Evolutionary conservation across 2,797 vertebrate species (phyloP).

Genomic region (Myotis daubentonii): DNA sequence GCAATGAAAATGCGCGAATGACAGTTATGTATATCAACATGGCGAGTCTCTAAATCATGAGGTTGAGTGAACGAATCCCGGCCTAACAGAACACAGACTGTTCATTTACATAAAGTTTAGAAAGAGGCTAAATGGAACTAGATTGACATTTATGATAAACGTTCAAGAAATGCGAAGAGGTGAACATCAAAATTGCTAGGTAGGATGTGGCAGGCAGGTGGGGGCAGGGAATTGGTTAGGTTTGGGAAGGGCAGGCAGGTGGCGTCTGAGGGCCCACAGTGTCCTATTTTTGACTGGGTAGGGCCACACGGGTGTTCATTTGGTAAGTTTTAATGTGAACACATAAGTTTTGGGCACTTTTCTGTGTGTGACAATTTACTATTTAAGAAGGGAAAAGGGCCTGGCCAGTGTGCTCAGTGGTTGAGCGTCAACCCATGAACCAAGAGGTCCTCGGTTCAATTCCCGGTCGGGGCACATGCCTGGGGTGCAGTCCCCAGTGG

Average conservation of each 20-base stretch:
- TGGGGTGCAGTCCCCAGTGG: too few relatives aligned
- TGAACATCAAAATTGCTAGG: not conserved
- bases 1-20: not conserved
- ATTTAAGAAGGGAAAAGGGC: not conserved
- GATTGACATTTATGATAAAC: not conserved
- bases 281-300: not conserved
- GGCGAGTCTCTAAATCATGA: not conserved
- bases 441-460: too few relatives aligned
- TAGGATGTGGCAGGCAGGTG: not conserved
- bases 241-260: not conserved
- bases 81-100: not conserved
- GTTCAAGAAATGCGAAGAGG: not conserved
- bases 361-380: not conserved
- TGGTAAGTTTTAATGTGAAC: not conserved
- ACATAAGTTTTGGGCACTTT: not conserved
- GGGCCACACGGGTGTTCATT: not conserved
- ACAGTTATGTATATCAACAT: not conserved
- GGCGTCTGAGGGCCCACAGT: not conserved
- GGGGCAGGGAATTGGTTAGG: not conserved
- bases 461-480: too few relatives aligned
- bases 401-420: too few relatives aligned
- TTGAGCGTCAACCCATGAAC: too few relatives aligned
- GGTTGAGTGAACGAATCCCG: not conserved
- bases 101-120: not conserved
- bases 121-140: not conserved